Conservation (phyloP, 2,113 vertebrate genomes). For the Pluvialis apricaria region DNA sequence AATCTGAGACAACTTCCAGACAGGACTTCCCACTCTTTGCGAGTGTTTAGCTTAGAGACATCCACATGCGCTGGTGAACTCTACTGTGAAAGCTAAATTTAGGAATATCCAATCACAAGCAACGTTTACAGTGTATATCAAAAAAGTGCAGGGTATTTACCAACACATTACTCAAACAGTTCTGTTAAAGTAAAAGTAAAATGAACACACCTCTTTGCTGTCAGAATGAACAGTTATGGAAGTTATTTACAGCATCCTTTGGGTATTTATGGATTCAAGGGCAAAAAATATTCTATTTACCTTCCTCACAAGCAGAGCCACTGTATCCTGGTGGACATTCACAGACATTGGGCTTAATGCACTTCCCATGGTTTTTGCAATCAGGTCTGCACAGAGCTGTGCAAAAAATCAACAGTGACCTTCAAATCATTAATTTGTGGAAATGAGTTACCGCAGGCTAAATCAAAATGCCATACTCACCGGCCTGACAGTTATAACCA, state of each 20-base stretch:
- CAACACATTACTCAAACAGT: not conserved
- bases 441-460: not conserved
- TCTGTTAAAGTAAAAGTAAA: not conserved
- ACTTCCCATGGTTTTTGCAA: conserved; percentile 88
- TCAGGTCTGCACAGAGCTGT: conserved; percentile 85
- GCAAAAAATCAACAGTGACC: conserved; percentile 35
- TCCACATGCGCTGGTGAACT: not conserved
- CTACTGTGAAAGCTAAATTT: not conserved
- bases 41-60: not conserved
- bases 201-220: not conserved
- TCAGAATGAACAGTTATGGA: not conserved
- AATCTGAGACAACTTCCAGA: not conserved
- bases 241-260: not conserved
- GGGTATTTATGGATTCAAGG: not conserved
- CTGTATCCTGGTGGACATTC: conserved; percentile 78
- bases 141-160: not conserved
- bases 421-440: not conserved
- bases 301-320: conserved; percentile 83
- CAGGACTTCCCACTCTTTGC: not conserved
- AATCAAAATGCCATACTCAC: conserved; percentile 71
- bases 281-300: conserved; percentile 57
- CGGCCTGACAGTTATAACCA: conserved; percentile 82
- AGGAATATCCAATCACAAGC: not conserved
- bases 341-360: conserved; percentile 81
- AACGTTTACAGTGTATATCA: not conserved